These are phyloP conservation scores for Drosophila prolongata DNA, from an alignment of 2,888 invertebrate species.

Conservation along the genomic window DNA sequence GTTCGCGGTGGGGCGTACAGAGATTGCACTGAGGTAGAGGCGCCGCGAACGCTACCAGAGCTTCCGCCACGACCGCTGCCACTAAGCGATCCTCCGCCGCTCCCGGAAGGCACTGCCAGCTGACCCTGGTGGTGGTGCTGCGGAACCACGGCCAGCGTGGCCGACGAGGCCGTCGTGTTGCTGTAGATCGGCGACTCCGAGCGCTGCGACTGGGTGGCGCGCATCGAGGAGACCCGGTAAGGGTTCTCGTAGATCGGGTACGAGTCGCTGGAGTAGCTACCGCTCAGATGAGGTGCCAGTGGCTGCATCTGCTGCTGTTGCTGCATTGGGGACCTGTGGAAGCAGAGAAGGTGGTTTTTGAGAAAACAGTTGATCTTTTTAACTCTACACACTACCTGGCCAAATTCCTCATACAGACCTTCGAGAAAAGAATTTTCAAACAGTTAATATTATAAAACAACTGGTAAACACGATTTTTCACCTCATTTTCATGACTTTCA, in stretches of 20 bases:
- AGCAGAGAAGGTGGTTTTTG: neutral
- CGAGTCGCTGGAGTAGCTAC: slow-evolving; percentile 82
- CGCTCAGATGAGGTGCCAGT: slow-evolving; percentile 56
- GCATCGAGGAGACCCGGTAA: slow-evolving; percentile 80
- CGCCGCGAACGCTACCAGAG: slow-evolving; percentile 57
- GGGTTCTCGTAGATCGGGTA: slow-evolving; percentile 86
- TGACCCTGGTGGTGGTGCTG: slow-evolving; percentile 57
- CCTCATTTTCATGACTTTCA: too few relatives aligned
- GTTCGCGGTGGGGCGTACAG: slow-evolving; percentile 64
- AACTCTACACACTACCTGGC: neutral
- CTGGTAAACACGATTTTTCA: too few relatives aligned
- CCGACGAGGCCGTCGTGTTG: slow-evolving; percentile 84
- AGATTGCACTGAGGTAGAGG: slow-evolving; percentile 75
- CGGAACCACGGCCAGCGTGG: slow-evolving; percentile 55
- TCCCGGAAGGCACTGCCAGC: slow-evolving; percentile 53
- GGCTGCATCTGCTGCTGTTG: slow-evolving; percentile 58
- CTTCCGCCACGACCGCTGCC: slow-evolving; percentile 62
- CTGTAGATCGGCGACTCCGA: slow-evolving; percentile 86
- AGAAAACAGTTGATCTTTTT: neutral
- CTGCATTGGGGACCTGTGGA: slow-evolving; percentile 55
- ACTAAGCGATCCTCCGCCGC: slow-evolving; percentile 51
- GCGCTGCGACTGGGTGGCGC: slow-evolving; percentile 76
- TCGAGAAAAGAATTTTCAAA: neutral
- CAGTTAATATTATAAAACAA: too few relatives aligned
- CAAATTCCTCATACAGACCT: neutral